These are phyloP conservation scores for Eidolon dupreanum DNA, from an alignment of 2,797 vertebrate genomes.

Conservation along the genomic window DNA sequence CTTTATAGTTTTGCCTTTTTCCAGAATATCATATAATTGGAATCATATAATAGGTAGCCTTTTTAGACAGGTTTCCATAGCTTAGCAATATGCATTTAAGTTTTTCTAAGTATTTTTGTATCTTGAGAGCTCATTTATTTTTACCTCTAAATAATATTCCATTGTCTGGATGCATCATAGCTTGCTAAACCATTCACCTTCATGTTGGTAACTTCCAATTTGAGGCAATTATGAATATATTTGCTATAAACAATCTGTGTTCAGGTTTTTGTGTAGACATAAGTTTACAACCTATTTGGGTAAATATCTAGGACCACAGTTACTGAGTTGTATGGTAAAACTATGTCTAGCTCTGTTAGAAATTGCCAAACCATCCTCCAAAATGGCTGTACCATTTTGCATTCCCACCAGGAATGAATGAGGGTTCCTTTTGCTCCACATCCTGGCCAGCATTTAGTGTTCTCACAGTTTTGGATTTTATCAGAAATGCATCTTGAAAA, in stretches of 20 bases:
- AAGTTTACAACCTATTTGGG: neutral
- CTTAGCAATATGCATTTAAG: neutral
- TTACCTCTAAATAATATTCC: neutral
- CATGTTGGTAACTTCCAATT: neutral
- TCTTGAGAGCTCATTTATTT: neutral
- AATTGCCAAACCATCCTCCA: neutral
- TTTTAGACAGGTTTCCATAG: neutral
- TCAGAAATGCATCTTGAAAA: neutral
- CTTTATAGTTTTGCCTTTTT: neutral
- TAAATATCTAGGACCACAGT: neutral
- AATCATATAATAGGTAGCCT: neutral
- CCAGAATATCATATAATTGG: neutral
- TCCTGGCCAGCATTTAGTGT: neutral
- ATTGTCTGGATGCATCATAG: neutral
- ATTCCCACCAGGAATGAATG: neutral
- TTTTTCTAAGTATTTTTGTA: neutral
- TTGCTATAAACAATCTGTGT: neutral
- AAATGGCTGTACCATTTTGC: neutral
- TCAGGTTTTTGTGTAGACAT: neutral
- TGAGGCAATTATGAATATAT: neutral
- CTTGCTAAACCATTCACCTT: neutral
- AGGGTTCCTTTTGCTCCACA: neutral
- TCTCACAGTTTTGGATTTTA: neutral
- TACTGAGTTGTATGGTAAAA: neutral
- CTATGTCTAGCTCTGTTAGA: neutral